Base-by-base conservation (phyloP, 2,888 invertebrate genomes). In the Fissipunctia ypsillon region DNA sequence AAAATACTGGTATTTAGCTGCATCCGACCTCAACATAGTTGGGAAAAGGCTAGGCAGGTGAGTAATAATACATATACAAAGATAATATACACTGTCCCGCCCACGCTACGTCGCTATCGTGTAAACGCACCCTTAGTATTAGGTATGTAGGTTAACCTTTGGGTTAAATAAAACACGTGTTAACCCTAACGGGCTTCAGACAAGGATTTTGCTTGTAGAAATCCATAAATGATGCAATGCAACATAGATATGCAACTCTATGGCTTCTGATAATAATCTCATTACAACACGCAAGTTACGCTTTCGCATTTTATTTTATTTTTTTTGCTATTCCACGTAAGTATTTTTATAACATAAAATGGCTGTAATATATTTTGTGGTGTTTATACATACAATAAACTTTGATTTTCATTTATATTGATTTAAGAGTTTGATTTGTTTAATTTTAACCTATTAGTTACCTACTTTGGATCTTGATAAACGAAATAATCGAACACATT, bases 191-290 rank as follows among this genome's bases (percentile, higher is more conserved):
- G 22, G 84, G 84, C 80, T 84, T 85, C 78, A 25, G 63, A 69
- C 84, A 84, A 78, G 84, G 84, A 78, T 84, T 75, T 78, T 69
- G 31, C 78, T 69, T 76, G 69, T 77, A 64, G 22, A 69, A 77
- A 76, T 71, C 72, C 64, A 57, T 78, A 66, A 81, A 74, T 80
- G 52, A 70, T 85, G 59, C 83, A 74, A 70, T 67, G 67, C 70
- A 73, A 69, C 76, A 72, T 59, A 64, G n/a, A 65, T 69, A 68
- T 66, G 74, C 64, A 70, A 80, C 65, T 50, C 64, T 77, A 85
- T n/a, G 85, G 80, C 76, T 84, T 86, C 84, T 66, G 69, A 81
- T 77, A 81, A 72, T 84, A 86, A 86, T 78, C 79, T 77, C 66
- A 87, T 85, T 84, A 81, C 69, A 67, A 59, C 70, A 43, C 10